These are phyloP conservation scores for Montipora efflorescens DNA, from an alignment of 64 coral and sea anemone genomes.

Conservation along the genomic window DNA sequence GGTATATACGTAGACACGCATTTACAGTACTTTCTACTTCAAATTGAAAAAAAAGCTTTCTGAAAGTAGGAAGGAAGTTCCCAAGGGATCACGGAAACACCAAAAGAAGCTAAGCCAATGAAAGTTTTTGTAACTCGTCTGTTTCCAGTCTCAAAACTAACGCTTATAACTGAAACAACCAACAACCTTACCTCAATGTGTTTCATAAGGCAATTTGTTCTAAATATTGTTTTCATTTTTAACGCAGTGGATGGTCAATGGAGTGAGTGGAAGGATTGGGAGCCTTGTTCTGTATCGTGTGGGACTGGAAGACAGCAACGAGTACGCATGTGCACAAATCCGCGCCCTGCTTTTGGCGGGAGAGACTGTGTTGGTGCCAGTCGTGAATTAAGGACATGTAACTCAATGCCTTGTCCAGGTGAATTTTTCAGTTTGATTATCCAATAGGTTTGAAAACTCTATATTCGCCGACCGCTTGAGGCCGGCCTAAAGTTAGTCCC, in stretches of 20 bases:
- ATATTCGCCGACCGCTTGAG: no score
- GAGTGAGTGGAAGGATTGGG: slow-evolving; percentile 47
- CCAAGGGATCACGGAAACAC: no score
- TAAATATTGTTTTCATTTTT: not conserved
- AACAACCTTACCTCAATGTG: not conserved
- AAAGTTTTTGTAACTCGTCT: no score
- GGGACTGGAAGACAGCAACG: slow-evolving; percentile 39
- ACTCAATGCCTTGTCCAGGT: slow-evolving; percentile 12
- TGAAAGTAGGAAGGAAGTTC: no score
- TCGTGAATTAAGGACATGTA: not conserved
- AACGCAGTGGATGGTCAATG: slow-evolving; percentile 24
- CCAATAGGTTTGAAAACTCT: not conserved
- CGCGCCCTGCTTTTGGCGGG: slow-evolving; percentile 34
- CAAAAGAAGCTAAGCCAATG: no score
- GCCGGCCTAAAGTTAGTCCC: no score
- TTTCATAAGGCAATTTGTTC: not conserved
- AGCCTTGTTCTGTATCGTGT: slow-evolving; percentile 13
- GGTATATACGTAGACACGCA: not conserved
- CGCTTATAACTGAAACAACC: not conserved
- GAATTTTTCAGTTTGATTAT: not conserved
- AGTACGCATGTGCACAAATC: slow-evolving; percentile 31
- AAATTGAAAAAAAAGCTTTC: no score
- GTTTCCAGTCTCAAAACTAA: no score
- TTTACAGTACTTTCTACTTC: no score
- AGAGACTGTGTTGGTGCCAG: slow-evolving; percentile 20